A percentile compares a stretch with the other conserved stretches of the same genome.
These are phyloP conservation scores for Lingula anatina DNA, from an alignment of 2,888 invertebrate genomes.

Conservation along the genomic window DNA sequence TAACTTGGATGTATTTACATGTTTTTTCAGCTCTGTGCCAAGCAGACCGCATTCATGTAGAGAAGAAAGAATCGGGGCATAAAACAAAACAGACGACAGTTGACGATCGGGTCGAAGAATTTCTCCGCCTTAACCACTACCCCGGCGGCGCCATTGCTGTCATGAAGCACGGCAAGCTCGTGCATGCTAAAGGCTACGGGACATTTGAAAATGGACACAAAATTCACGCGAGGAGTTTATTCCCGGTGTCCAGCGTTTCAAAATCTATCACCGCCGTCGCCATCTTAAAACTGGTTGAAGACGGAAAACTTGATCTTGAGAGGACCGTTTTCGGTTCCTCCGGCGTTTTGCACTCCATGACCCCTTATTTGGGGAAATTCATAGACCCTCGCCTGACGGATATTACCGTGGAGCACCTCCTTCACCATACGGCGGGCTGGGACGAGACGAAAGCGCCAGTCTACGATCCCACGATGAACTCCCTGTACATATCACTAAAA, in stretches of 20 bases:
- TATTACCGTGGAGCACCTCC: constrained; percentile 38
- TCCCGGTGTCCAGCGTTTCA: constrained; percentile 30
- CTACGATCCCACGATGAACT: constrained; percentile 32
- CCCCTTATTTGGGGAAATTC: constrained; percentile 13
- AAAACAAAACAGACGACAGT: no score
- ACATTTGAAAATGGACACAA: constrained; percentile 20
- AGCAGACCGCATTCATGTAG: no score
- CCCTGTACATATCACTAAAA: constrained; percentile 22
- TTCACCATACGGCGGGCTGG: constrained; percentile 42
- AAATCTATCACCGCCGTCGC: constrained; percentile 39
- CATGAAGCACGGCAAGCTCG: constrained; percentile 25
- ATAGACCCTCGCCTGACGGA: constrained; percentile 28
- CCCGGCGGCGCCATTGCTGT: constrained; percentile 33
- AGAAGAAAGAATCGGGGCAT: no score
- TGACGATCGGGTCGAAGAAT: constrained; percentile 23
- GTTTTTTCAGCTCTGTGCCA: no score
- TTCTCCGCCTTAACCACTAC: constrained; percentile 26
- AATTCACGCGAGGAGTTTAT: constrained; percentile 16
- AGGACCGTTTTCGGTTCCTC: constrained; percentile 28
- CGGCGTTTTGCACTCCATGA: constrained; percentile 21
- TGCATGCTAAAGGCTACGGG: constrained; percentile 29
- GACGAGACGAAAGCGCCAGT: constrained; percentile 26
- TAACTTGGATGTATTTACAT: no score
- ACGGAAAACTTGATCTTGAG: constrained; percentile 21
- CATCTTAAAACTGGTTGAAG: constrained; percentile 27